Conservation (phyloP, 2,888 invertebrate species). For the Polydrusus pterygomalis region DNA sequence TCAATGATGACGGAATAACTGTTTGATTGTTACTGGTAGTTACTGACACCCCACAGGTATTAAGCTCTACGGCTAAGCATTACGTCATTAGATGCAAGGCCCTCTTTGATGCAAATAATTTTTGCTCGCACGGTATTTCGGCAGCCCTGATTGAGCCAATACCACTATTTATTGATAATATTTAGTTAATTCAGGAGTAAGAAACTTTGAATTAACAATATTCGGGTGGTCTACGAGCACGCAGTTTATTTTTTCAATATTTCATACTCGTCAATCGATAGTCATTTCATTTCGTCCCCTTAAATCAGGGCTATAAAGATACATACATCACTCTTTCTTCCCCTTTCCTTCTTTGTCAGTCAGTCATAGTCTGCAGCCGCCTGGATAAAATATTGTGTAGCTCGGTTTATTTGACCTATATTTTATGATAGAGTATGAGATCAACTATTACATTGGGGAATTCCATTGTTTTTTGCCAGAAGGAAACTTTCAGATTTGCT, state of each 20-base stretch:
- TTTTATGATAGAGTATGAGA: slow-evolving; percentile 20
- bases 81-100: too few relatives aligned
- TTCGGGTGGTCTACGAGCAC: too few relatives aligned
- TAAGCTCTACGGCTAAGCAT: too few relatives aligned
- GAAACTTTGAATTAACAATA: too few relatives aligned
- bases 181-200: too few relatives aligned
- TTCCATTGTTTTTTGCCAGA: background rate
- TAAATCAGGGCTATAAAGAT: slow-evolving; percentile 13
- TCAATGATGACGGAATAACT: too few relatives aligned
- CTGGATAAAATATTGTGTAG: slow-evolving; percentile 20
- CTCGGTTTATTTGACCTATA: slow-evolving; percentile 27
- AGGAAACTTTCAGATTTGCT: background rate
- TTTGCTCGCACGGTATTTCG: too few relatives aligned
- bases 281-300: background rate
- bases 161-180: too few relatives aligned
- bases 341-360: background rate
- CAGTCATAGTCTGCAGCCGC: slow-evolving; percentile 18
- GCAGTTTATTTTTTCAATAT: background rate
- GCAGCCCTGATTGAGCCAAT: too few relatives aligned
- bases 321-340: slow-evolving; percentile 14
- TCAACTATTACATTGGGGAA: slow-evolving; percentile 5
- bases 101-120: too few relatives aligned
- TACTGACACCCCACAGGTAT: too few relatives aligned
- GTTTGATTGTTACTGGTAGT: too few relatives aligned
- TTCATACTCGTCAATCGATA: background rate